Evolutionary conservation across 2,888 invertebrate genomes (phyloP), one percentile per base, ranked within the genome.

Genomic region (Tupiocoris notatus): DNA sequence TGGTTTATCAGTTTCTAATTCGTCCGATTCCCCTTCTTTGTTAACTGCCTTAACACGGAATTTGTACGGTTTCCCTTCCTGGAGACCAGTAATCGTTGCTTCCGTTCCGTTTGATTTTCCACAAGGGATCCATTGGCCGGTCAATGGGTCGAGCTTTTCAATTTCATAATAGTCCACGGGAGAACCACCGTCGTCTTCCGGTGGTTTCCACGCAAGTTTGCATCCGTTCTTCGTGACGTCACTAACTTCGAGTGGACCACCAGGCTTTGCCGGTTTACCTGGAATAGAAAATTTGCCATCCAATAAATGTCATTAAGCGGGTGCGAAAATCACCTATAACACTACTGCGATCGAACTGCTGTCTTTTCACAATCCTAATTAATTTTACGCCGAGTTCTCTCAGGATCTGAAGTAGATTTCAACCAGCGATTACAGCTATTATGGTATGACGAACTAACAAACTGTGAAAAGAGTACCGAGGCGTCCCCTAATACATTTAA

Each of bases 11-110:
- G 96, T 93, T 84, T 95, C 96, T 76, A 99, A 86, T 77, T 96
- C 96, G 84, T 98, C 98, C 0, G 98, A 96, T 84, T 96, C 96
- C 17, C 99, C 99, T 85, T 98, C 97, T 83, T 96, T 95, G 85
- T 99, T 99, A 71, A 98, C 96, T 20, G 99, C 98, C 82, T 93
- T 92, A 0, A 99, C 98, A 65, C 99, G 89, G 89, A 99, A 99
- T 86, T 98, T 96, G 86, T 99, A 99, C 0, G 95, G 93, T 84
- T 99, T 98, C 81, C 96, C 96, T 83, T 96, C 95, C 81, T 93
- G 92, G 63, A 97, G 86, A 0, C 95, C 95, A 6, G 89, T 89
- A 2, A 93, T 87, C 80, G 92, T 94, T 0, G 92, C 92, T 85
- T 94, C 94, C 23, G 94, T 92, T 82, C 93, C 94, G 76, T 91